These are phyloP conservation scores for Silurus meridionalis DNA, from an alignment of 2,113 vertebrate genomes.

Conservation along the genomic window DNA sequence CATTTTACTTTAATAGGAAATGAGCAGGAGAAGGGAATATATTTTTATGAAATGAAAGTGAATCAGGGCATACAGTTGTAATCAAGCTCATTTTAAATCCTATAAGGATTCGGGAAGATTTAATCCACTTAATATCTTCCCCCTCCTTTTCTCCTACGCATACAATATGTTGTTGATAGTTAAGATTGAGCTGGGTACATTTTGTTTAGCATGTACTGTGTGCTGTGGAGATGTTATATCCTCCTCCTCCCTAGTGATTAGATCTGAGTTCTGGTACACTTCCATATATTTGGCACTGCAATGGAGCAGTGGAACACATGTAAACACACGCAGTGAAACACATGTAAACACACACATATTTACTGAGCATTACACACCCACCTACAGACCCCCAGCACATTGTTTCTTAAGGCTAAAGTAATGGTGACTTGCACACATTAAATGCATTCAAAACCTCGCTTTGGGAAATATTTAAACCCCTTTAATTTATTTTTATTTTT, in stretches of 20 bases:
- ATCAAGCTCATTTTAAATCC: background rate
- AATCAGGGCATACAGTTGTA: slow-evolving; percentile 14
- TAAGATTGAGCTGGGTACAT: background rate
- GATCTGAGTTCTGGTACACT: slow-evolving; percentile 47
- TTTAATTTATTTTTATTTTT: background rate
- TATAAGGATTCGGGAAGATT: background rate
- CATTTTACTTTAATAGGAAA: slow-evolving; percentile 40
- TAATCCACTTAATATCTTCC: background rate
- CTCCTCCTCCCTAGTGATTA: slow-evolving; percentile 20
- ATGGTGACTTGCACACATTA: background rate
- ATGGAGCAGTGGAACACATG: slow-evolving; percentile 51
- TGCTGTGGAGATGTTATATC: slow-evolving; percentile 8
- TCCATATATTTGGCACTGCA: slow-evolving; percentile 59
- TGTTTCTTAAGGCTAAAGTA: background rate
- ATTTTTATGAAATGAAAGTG: background rate
- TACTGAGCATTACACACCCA: background rate
- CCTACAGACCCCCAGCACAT: background rate
- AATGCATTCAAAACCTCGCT: background rate
- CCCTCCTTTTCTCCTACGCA: background rate
- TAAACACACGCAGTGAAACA: slow-evolving; percentile 20
- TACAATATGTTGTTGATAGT: background rate
- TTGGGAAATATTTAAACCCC: background rate
- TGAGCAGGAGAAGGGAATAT: slow-evolving; percentile 48
- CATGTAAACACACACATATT: slow-evolving; percentile 7
- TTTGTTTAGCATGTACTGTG: background rate